Evolutionary conservation across 2,797 vertebrate species (phyloP).

Genomic region (Chloroceryle inda): DNA sequence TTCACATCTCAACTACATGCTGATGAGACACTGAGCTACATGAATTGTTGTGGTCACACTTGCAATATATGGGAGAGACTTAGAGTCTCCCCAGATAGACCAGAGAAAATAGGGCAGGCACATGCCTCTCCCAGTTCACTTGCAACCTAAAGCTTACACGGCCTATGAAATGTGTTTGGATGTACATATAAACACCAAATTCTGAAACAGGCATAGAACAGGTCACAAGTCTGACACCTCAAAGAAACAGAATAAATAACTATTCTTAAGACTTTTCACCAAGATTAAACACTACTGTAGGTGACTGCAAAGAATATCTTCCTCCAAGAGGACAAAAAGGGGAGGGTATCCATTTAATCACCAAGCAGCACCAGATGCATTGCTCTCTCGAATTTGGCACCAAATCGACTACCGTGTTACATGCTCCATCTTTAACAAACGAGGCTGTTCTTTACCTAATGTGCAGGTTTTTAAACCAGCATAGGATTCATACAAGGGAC

Average conservation of each 20-base stretch:
- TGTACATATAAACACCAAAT: background rate
- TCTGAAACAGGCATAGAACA: background rate
- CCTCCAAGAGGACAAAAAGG: background rate
- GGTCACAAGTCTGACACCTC: background rate
- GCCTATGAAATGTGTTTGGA: accelerated
- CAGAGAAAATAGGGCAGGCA: background rate
- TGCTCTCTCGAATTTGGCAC: background rate
- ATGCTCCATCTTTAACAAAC: background rate
- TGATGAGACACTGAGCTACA: constrained; percentile 17
- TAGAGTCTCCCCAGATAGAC: background rate
- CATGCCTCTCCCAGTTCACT: background rate
- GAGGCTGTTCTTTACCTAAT: background rate
- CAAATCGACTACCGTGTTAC: background rate
- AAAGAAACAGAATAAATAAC: background rate
- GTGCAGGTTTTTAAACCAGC: background rate
- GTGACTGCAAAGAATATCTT: background rate
- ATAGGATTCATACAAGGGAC: background rate
- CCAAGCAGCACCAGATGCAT: background rate
- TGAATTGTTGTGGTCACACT: constrained; percentile 1
- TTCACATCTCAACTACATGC: constrained; percentile 47
- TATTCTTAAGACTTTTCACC: background rate
- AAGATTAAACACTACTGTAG: background rate
- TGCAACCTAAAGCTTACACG: background rate
- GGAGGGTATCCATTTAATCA: background rate
- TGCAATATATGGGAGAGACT: background rate